phyloP scores from a whole-genome alignment of 2,113 vertebrate species.

The Phalacrocorax pelagicus region DNA sequence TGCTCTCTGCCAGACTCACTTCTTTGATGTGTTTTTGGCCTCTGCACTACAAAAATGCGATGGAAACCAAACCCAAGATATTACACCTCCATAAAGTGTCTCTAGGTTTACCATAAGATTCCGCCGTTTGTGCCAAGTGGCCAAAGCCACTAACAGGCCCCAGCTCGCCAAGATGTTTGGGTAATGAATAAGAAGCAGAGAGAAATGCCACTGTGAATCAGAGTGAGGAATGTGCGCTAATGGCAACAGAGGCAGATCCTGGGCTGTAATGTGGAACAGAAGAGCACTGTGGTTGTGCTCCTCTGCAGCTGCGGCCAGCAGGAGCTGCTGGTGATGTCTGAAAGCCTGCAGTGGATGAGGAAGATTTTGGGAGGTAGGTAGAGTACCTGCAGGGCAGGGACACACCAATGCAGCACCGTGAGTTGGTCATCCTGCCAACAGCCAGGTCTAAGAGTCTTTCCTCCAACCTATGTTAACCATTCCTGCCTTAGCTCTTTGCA shows the following conservation, averaged over 20 bases:
- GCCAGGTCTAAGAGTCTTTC: neutral
- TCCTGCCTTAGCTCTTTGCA: neutral
- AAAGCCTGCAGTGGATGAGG: rapidly evolving
- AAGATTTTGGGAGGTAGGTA: neutral
- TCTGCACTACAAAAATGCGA: constrained; percentile 43
- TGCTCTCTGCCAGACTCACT: neutral
- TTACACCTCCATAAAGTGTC: constrained; percentile 72
- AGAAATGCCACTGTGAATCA: constrained; percentile 62
- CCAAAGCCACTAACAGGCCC: constrained; percentile 67
- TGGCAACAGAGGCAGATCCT: neutral
- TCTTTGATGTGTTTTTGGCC: constrained; percentile 70
- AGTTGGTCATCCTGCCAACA: neutral
- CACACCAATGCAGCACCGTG: rapidly evolving
- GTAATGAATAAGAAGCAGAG: constrained; percentile 65
- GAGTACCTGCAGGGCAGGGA: neutral
- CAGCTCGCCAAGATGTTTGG: constrained; percentile 58
- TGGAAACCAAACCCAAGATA: constrained; percentile 61
- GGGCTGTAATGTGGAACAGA: constrained; percentile 34
- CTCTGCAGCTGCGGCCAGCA: neutral
- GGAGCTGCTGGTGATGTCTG: neutral
- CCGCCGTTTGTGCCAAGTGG: constrained; percentile 57
- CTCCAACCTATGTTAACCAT: neutral
- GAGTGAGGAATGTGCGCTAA: constrained; percentile 23
- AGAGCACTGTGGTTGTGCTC: neutral
- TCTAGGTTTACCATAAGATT: constrained; percentile 71